Base-by-base conservation (phyloP, 1,140 invertebrate species). In the Anastatus disparis region DNA sequence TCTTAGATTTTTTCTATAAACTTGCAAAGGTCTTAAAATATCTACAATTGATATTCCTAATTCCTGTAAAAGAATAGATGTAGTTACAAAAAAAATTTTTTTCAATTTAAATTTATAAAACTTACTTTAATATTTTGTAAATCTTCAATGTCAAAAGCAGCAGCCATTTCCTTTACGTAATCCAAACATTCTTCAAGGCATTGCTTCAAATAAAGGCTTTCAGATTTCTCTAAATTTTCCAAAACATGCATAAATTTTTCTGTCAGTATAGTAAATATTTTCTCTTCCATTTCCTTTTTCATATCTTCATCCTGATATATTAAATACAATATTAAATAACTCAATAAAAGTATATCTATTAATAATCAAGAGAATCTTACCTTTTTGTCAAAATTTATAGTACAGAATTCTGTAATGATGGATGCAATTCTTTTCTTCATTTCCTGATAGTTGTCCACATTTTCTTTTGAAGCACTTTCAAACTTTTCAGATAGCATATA, bases 61-160 rank as follows among this genome's bases (percentile, higher is more conserved):
- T 75, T 86, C 84, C 84, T 85, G 27, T 0, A 65, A 67, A 67
- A 50, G 31, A 29, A 55, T 22, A 44, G 55, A 52, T 46, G 46
- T 62, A 27, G 20, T 15, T 61, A 69, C 56, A 59, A 26, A 64
- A 52, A 68, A 4, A 17, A 66, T 55, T 24, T 66, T 38, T 3
- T 4, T 55, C 26, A 29, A 56, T 71, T 44, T 24, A 64, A 56
- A 17, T 17, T 31, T n/a, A 10, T 40, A 22, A 17, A 64, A 62
- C 3, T 56, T 76, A 85, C 83, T 70, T 84, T 85, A 10, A 86
- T 85, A 72, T 86, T 85, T 73, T 80, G 77, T 68, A 82, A 80
- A 72, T 84, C 83, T 73, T 86, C 84, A 24, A 86, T 84, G 52
- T 82, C 79, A 53, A 78, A 77, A 0, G 76, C 76, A 58, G 72